A percentile compares a stretch with the other conserved stretches of the same genome.
Evolutionary conservation across 1,140 invertebrate species (phyloP).

Genomic region (Zaprionus ghesquierei): DNA sequence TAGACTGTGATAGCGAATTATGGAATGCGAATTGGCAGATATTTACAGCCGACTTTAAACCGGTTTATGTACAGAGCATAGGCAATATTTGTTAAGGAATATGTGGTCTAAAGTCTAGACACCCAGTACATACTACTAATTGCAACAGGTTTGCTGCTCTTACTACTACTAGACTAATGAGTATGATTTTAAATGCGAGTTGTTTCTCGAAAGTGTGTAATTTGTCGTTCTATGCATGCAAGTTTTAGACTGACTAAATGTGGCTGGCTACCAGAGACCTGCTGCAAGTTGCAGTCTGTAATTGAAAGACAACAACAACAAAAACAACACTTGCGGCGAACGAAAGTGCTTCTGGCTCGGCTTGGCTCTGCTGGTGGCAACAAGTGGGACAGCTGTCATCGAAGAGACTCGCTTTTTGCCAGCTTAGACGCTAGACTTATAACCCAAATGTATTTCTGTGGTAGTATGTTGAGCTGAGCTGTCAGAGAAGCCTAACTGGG

Average conservation of each 20-base stretch:
- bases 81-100: not conserved
- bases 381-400: conserved; percentile 36
- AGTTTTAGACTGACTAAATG: not conserved
- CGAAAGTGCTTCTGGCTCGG: conserved; percentile 39
- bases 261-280: conserved; percentile 42
- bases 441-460: conserved; percentile 52
- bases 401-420: conserved; percentile 5
- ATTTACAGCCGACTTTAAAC: not conserved
- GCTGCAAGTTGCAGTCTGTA: conserved; percentile 18
- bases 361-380: conserved; percentile 23
- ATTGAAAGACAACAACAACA: conserved; percentile 20
- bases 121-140: not conserved
- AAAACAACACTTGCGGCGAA: not conserved
- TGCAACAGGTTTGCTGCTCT: not conserved
- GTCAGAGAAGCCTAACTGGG: conserved; percentile 24
- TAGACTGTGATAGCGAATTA: conserved; percentile 1
- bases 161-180: not conserved
- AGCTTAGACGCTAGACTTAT: conserved; percentile 9
- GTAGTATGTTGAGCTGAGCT: conserved; percentile 11
- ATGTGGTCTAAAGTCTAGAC: not conserved
- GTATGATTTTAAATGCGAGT: not conserved
- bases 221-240: not conserved
- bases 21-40: not conserved
- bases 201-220: not conserved
- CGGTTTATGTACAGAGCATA: not conserved